phyloP scores from a whole-genome alignment of 2,113 vertebrate species.

The Phrynosoma blainvillii region DNA sequence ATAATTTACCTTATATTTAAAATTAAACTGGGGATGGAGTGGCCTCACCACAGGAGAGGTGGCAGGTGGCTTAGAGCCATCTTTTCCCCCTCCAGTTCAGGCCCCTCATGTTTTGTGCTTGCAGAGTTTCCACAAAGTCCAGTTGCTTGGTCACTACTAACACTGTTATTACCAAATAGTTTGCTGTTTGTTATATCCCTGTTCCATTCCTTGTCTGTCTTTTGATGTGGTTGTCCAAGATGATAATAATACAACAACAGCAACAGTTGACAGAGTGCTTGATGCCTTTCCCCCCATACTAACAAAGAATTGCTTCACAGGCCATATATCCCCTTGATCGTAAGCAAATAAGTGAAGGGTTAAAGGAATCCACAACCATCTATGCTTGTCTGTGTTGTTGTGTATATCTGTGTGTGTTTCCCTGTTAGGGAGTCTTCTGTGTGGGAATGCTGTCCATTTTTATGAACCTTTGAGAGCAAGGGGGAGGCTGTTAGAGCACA shows the following conservation, averaged over 20 bases:
- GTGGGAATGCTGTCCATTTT: background rate
- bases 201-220: background rate
- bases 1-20: conserved; percentile 30
- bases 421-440: background rate
- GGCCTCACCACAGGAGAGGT: background rate
- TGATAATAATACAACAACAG: background rate
- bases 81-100: background rate
- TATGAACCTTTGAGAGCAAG: background rate
- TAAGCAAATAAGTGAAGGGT: background rate
- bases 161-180: background rate
- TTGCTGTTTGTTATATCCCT: background rate
- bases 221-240: background rate
- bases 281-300: too few species aligned
- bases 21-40: conserved; percentile 20
- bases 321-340: background rate
- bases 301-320: background rate
- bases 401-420: background rate
- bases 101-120: background rate
- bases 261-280: background rate
- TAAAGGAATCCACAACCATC: background rate
- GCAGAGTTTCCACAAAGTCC: background rate
- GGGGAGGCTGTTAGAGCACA: background rate
- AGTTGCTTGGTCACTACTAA: background rate
- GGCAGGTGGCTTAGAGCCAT: conserved; percentile 12
- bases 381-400: background rate